phyloP scores from a whole-genome alignment of 2,113 vertebrate species.

The Oreamnos americanus region DNA sequence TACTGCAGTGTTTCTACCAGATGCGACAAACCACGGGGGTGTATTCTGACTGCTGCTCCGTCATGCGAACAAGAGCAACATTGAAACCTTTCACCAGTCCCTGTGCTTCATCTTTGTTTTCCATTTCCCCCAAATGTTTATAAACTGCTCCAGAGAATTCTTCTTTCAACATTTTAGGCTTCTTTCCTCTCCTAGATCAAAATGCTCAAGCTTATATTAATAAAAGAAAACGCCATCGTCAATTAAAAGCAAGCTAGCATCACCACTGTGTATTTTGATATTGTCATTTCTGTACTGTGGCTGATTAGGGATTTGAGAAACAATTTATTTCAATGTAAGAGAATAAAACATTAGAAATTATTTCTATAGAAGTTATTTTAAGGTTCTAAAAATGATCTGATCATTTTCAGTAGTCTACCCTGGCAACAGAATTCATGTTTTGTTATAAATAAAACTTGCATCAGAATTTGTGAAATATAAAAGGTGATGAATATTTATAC shows the following conservation, averaged over 20 bases:
- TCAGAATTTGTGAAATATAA: neutral
- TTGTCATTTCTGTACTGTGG: neutral
- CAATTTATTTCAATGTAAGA: neutral
- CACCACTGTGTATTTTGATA: neutral
- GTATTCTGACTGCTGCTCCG: slow-evolving; percentile 54
- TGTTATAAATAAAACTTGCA: neutral
- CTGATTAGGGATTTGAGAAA: neutral
- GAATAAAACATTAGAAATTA: neutral
- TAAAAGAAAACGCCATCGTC: slow-evolving; percentile 5
- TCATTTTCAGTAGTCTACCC: neutral
- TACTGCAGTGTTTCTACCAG: slow-evolving; percentile 59
- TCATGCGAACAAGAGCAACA: slow-evolving; percentile 41
- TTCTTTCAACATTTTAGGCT: slow-evolving; percentile 6
- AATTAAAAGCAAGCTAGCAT: slow-evolving; percentile 39
- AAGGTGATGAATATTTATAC: neutral
- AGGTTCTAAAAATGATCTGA: slow-evolving; percentile 7
- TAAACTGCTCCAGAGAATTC: slow-evolving; percentile 20
- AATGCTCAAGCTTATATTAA: neutral
- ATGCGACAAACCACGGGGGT: slow-evolving; percentile 64
- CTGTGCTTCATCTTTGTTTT: slow-evolving; percentile 8
- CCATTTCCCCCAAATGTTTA: slow-evolving; percentile 26
- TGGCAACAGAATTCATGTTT: neutral
- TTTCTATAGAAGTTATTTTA: neutral
- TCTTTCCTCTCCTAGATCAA: slow-evolving; percentile 16
- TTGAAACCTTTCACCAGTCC: slow-evolving; percentile 3